phyloP scores from a whole-genome alignment of 2,888 invertebrate genomes.

The Lysandra bellargus region DNA sequence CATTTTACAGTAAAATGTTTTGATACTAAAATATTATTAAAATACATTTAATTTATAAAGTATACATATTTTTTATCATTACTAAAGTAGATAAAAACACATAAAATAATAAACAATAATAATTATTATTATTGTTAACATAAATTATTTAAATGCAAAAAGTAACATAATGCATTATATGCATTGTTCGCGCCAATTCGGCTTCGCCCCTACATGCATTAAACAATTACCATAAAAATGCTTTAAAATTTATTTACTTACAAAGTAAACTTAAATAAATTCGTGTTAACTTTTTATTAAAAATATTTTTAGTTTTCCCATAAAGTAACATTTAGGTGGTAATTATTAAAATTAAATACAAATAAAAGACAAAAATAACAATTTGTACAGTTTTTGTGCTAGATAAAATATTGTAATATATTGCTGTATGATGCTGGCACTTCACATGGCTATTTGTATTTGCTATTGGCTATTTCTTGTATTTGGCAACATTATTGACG shows the following conservation, averaged over 20 bases:
- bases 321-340: slow-evolving; percentile 9
- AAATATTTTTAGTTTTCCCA: background rate
- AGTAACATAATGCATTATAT: background rate
- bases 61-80: background rate
- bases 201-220: background rate
- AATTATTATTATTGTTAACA: background rate
- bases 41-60: background rate
- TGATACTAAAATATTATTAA: background rate
- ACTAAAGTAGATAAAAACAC: background rate
- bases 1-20: background rate
- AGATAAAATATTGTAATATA: background rate
- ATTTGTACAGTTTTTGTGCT: slow-evolving; percentile 14
- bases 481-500: no score
- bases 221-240: background rate
- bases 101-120: background rate
- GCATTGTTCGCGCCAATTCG: background rate
- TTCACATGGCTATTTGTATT: no score
- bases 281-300: background rate
- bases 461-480: no score
- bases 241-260: slow-evolving; percentile 8
- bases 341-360: background rate
- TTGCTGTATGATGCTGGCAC: background rate
- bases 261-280: background rate
- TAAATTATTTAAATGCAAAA: background rate
- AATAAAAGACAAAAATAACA: background rate